phyloP scores from a whole-genome alignment of 2,888 invertebrate genomes.

The Pandemis heparana region DNA sequence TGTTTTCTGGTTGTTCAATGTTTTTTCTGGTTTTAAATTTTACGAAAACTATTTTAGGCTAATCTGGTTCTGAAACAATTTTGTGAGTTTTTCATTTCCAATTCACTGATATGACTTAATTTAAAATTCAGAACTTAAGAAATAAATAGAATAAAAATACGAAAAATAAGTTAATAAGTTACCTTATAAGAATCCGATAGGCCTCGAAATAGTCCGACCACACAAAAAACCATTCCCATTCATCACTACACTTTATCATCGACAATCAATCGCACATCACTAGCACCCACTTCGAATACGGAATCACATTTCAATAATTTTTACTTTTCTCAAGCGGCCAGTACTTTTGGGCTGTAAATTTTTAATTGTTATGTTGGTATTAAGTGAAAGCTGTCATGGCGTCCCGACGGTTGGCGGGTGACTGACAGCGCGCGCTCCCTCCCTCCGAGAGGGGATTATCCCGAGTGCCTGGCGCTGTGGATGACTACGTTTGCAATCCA shows the following conservation, averaged over 20 bases:
- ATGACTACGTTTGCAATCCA: conserved; percentile 8
- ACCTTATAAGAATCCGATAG: conserved; percentile 74
- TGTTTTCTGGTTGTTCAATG: no score
- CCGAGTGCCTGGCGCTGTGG: not conserved
- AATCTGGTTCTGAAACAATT: no score
- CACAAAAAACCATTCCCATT: conserved; percentile 57
- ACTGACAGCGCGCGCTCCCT: conserved; percentile 35
- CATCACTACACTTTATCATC: conserved; percentile 50
- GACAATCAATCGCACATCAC: conserved; percentile 45
- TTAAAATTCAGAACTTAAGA: no score
- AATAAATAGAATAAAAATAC: not conserved
- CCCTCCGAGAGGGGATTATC: conserved; percentile 14
- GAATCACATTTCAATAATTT: conserved; percentile 26
- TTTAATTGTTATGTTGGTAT: conserved; percentile 7
- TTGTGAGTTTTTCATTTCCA: no score
- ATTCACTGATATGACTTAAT: no score
- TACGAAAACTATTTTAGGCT: no score
- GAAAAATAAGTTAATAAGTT: conserved; percentile 38
- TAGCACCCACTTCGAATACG: conserved; percentile 31
- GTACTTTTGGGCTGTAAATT: not conserved
- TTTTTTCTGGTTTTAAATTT: no score
- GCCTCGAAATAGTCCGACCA: conserved; percentile 44
- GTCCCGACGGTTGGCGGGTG: conserved; percentile 38
- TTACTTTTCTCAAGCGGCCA: not conserved
- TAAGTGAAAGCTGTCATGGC: conserved; percentile 20